Evolutionary conservation across 92 coral and sea anemone species (phyloP).

Genomic region (Siderastrea radians): DNA sequence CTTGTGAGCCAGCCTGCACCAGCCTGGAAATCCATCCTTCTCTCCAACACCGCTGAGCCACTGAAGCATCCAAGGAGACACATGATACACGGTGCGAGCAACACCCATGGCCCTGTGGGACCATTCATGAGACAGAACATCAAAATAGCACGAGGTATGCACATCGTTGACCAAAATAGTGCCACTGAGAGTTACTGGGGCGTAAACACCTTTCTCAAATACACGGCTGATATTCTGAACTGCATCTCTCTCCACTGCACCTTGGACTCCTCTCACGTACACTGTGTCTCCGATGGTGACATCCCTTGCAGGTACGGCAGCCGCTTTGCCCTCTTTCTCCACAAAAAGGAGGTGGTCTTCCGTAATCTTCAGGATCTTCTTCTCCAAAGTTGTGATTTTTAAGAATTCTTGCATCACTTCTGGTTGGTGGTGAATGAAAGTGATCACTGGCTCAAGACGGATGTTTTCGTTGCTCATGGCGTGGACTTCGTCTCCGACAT

Average conservation of each 20-base stretch:
- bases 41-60: too few relatives aligned
- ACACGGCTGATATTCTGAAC: too few relatives aligned
- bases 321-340: not conserved
- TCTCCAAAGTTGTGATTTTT: constrained; percentile 12
- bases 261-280: not conserved
- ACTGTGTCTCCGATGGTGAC: not conserved
- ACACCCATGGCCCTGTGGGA: too few relatives aligned
- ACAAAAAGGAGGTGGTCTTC: constrained; percentile 54
- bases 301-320: constrained; percentile 50
- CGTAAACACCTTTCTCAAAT: too few relatives aligned
- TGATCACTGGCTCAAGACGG: constrained; percentile 3
- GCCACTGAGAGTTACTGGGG: too few relatives aligned
- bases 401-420: constrained; percentile 23
- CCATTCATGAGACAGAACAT: too few relatives aligned
- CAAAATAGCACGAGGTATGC: too few relatives aligned
- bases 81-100: too few relatives aligned
- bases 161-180: too few relatives aligned
- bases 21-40: too few relatives aligned
- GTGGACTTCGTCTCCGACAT: constrained; percentile 46
- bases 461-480: constrained; percentile 13
- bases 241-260: not conserved
- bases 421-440: constrained; percentile 34
- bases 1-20: too few relatives aligned
- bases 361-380: constrained; percentile 36
- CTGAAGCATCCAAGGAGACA: too few relatives aligned